Percentiles rank a stretch among this genome's conserved stretches.
phyloP scores from a whole-genome alignment of 1,140 invertebrate genomes.

The Mizuhopecten yessoensis region DNA sequence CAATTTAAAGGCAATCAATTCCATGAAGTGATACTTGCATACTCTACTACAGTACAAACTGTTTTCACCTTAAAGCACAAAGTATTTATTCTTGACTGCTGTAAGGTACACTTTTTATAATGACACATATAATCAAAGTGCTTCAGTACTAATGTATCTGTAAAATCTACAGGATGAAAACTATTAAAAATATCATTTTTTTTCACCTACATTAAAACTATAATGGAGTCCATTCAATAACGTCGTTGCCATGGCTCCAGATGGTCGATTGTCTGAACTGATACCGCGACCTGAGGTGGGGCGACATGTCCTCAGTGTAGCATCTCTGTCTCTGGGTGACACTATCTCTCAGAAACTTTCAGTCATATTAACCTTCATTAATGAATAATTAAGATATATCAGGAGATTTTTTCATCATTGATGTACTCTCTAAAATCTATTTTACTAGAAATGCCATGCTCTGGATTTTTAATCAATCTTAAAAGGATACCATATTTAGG shows the following conservation, averaged over 20 bases:
- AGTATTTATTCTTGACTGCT: background rate
- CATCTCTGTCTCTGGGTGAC: background rate
- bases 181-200: background rate
- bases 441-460: no score
- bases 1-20: no score
- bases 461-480: no score
- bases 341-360: background rate
- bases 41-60: no score
- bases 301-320: background rate
- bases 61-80: background rate
- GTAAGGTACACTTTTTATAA: no score
- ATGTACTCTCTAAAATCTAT: no score
- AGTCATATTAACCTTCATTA: background rate
- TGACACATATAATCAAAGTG: no score
- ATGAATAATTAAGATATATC: no score
- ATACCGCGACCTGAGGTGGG: background rate
- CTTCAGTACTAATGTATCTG: background rate
- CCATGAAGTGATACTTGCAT: no score
- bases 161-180: background rate
- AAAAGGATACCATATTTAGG: no score
- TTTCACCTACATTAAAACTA: background rate
- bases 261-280: background rate
- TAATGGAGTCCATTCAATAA: background rate
- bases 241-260: background rate
- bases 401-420: no score